Evolutionary conservation across 2,888 invertebrate genomes (phyloP).

Genomic region (Eudasyphora cyanicolor): DNA sequence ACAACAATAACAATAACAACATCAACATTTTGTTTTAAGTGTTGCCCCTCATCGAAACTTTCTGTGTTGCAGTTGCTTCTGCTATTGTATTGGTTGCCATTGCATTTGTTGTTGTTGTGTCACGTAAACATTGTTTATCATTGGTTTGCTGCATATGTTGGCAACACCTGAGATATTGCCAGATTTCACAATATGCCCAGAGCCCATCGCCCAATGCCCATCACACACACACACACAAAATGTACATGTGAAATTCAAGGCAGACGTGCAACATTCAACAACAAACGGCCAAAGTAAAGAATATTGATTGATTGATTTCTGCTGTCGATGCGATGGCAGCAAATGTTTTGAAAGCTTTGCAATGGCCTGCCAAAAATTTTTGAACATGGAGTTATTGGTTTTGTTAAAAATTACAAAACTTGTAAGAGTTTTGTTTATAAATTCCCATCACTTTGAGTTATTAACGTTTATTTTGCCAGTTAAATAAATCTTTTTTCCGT

Average conservation of each 20-base stretch:
- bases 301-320: constrained; percentile 10
- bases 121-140: constrained; percentile 49
- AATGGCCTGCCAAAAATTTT: not conserved
- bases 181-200: constrained; percentile 60
- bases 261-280: not conserved
- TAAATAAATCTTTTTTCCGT: too few species aligned
- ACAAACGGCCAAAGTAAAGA: not conserved
- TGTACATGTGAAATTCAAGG: not conserved
- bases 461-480: too few species aligned
- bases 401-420: too few species aligned
- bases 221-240: not conserved
- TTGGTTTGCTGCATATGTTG: constrained; percentile 43
- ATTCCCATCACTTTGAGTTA: too few species aligned
- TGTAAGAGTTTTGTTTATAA: too few species aligned
- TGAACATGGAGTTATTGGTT: not conserved
- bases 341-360: not conserved
- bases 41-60: constrained; percentile 43
- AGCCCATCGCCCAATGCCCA: not conserved
- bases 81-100: not conserved
- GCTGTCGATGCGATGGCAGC: not conserved
- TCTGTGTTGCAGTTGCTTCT: constrained; percentile 19
- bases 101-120: constrained; percentile 50
- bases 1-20: not conserved
- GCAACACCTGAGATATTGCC: constrained; percentile 64
- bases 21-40: constrained; percentile 41